These are phyloP conservation scores for Drosophila merina DNA, from an alignment of 2,888 invertebrate species.

Conservation along the genomic window DNA sequence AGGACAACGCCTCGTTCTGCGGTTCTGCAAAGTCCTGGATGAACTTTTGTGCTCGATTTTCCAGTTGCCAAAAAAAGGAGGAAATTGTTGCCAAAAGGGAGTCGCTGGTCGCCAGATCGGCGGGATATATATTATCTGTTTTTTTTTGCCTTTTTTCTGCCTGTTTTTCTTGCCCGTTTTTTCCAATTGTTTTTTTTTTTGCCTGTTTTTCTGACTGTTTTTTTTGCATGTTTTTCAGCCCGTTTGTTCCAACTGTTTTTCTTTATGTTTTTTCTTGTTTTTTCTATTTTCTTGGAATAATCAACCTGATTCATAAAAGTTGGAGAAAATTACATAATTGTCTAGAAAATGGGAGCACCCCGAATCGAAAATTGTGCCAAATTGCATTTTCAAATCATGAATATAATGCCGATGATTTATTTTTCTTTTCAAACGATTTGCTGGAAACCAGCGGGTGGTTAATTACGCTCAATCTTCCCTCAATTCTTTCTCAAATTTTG, in stretches of 20 bases:
- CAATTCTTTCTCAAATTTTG: too few relatives aligned
- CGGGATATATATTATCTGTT: neutral
- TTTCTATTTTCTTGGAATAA: neutral
- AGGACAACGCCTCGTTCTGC: constrained; percentile 7
- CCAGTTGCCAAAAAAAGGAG: constrained; percentile 58
- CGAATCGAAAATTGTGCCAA: constrained; percentile 53
- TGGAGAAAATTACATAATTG: constrained; percentile 64
- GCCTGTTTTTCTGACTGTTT: too few relatives aligned
- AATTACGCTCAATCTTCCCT: constrained; percentile 58
- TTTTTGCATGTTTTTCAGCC: too few relatives aligned
- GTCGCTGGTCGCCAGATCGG: constrained; percentile 39
- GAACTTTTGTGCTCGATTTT: constrained; percentile 73
- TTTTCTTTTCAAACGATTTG: constrained; percentile 24
- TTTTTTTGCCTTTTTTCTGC: too few relatives aligned
- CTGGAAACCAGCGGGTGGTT: constrained; percentile 63
- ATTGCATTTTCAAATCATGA: constrained; percentile 49
- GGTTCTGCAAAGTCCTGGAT: constrained; percentile 24
- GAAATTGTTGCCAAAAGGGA: constrained; percentile 41
- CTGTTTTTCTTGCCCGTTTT: too few relatives aligned
- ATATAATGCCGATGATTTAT: constrained; percentile 45
- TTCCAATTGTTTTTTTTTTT: too few relatives aligned
- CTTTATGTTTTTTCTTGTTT: too few relatives aligned
- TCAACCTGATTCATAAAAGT: constrained; percentile 41
- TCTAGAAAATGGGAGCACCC: constrained; percentile 2
- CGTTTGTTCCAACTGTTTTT: too few relatives aligned